phyloP scores from a whole-genome alignment of 2,113 vertebrate genomes.

The Hyperopisus bebe region DNA sequence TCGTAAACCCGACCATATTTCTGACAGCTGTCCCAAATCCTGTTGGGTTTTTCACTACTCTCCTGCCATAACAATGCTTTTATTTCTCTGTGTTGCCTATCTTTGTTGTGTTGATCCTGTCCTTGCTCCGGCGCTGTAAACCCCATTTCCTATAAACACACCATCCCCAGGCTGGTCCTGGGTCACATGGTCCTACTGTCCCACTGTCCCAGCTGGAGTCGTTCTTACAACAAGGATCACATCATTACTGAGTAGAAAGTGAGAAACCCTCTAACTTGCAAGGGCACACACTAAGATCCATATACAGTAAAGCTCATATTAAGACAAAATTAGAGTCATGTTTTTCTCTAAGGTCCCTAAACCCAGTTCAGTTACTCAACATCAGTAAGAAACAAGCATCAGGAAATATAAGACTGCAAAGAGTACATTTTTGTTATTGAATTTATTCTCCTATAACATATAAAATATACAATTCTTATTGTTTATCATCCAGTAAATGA shows the following conservation, averaged over 20 bases:
- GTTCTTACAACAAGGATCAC: neutral
- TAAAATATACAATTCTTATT: neutral
- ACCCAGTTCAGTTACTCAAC: neutral
- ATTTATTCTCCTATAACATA: neutral
- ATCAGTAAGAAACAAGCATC: neutral
- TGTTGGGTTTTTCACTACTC: neutral
- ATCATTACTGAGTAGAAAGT: neutral
- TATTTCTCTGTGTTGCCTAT: neutral
- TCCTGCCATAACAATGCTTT: neutral
- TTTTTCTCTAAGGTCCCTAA: neutral
- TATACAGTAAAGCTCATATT: neutral
- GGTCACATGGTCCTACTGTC: neutral
- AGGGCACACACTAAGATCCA: neutral
- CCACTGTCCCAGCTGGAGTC: neutral
- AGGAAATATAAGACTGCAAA: neutral
- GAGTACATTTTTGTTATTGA: neutral
- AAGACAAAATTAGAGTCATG: neutral
- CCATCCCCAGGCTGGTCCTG: neutral
- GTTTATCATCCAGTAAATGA: neutral
- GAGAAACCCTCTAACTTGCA: neutral
- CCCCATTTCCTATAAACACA: neutral
- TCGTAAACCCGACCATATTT: neutral
- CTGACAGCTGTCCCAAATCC: slow-evolving; percentile 1
- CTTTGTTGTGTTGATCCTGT: neutral
- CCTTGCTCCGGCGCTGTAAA: neutral